Evolutionary conservation across 2,888 invertebrate species (phyloP), one percentile per base, ranked within the genome.

Genomic region (Drosophila testacea): DNA sequence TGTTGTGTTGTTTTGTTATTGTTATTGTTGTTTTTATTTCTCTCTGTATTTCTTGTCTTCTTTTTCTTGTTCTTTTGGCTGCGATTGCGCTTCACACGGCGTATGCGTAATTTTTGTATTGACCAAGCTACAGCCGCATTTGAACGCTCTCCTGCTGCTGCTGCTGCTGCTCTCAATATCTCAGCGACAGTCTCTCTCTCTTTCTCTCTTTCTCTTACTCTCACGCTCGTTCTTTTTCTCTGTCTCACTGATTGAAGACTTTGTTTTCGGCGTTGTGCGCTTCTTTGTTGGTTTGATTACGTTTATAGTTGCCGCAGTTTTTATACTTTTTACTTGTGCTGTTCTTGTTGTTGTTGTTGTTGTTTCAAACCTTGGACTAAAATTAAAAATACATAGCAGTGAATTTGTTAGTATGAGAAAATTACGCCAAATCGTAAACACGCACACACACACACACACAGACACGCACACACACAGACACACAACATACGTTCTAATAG

Each of bases 281-380:
- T 73, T 74, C 68, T 70, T 76, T 80, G 77, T 76, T 79, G 77
- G 47, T 79, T 76, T 55, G 80, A 80, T 78, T 78, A 80, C 77
- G 76, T 79, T 76, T 79, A 51, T 76, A 79, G 68, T 77, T 67
- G 66, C 55, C 63, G 63, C 32, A 32, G 6, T 32, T 32, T 6
- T 50, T 51, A 4, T 41, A 1, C 48, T 69, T 55, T 16, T 32
- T 30, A 27, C 54, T 59, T 5, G 5, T 32, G 32, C n/a, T 13
- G 36, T 32, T 47, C 10, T 27, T 67, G 28, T 38, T 60, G 28
- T 57, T 57, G 69, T 56, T 61, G 72, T 79, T 74, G 77, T 82
- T 83, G 89, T 81, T 87, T 91, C 74, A 91, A 91, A 91, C 90
- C 90, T 91, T 91, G 91, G 90, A 91, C 90, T 91, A 91, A 91